Conservation (phyloP, 2,113 vertebrate species). For the Zosterops hypoxanthus region DNA sequence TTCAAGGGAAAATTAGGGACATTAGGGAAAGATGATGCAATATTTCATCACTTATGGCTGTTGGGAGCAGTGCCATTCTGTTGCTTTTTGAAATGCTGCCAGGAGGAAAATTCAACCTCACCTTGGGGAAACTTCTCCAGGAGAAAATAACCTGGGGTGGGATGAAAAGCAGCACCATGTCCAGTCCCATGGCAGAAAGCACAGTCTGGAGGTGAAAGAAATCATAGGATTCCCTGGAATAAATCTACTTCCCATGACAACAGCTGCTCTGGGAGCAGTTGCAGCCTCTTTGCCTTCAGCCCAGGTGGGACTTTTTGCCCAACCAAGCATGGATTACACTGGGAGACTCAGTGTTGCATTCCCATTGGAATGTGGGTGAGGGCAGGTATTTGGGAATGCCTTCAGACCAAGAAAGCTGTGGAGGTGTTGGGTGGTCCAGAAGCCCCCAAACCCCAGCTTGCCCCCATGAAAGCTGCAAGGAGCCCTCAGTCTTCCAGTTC, state of each 20-base stretch:
- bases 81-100: background rate
- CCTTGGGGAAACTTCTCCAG: background rate
- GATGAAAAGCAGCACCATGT: accelerated
- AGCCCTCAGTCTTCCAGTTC: background rate
- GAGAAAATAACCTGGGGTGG: accelerated
- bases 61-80: accelerated
- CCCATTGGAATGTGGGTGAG: background rate
- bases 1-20: background rate
- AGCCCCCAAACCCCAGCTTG: background rate
- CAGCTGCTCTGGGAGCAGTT: background rate
- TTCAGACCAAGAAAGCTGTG: background rate
- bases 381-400: background rate
- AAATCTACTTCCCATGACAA: background rate
- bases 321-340: accelerated
- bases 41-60: background rate
- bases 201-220: background rate
- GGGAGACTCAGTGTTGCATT: background rate
- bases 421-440: background rate
- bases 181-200: accelerated
- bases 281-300: background rate
- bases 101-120: background rate
- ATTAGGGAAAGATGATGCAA: background rate
- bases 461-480: background rate
- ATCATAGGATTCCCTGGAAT: background rate
- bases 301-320: background rate